These are phyloP conservation scores for Nemotelus nigrinus DNA, from an alignment of 2,888 invertebrate genomes.

Conservation along the genomic window DNA sequence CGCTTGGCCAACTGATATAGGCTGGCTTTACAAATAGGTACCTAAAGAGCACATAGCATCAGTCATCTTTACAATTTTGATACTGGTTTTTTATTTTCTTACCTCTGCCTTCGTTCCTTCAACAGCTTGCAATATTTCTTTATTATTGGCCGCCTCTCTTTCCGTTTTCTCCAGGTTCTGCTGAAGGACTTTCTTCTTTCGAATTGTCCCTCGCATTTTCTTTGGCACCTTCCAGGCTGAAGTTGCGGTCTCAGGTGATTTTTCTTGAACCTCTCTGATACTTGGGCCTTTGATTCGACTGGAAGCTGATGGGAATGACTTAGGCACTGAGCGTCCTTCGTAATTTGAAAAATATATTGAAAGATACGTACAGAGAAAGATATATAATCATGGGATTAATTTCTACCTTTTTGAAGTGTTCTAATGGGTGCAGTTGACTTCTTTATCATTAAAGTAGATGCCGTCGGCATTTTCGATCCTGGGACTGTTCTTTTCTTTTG, in stretches of 20 bases:
- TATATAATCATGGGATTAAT: too few relatives aligned
- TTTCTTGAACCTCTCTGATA: background rate
- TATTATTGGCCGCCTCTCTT: slow-evolving; percentile 13
- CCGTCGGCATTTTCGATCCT: too few relatives aligned
- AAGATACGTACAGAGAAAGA: too few relatives aligned
- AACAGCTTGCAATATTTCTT: slow-evolving; percentile 17
- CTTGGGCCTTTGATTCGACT: background rate
- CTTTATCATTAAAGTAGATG: too few relatives aligned
- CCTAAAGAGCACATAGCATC: background rate
- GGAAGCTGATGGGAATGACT: background rate
- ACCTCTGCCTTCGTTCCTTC: background rate
- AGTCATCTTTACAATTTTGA: background rate
- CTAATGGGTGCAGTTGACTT: too few relatives aligned
- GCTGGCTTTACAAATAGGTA: background rate
- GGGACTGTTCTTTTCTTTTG: too few relatives aligned
- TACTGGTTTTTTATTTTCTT: background rate
- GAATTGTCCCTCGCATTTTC: background rate
- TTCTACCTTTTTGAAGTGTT: too few relatives aligned
- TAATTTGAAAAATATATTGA: too few relatives aligned
- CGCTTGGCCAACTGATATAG: background rate
- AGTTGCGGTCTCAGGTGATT: background rate
- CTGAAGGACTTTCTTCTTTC: slow-evolving; percentile 19
- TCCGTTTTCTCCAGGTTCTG: background rate
- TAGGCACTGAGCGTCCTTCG: background rate
- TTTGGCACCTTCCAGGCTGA: slow-evolving; percentile 28